Evolutionary conservation across 1,140 invertebrate genomes (phyloP), one percentile per base, ranked within the genome.

Genomic region (Hormaphis cornu): DNA sequence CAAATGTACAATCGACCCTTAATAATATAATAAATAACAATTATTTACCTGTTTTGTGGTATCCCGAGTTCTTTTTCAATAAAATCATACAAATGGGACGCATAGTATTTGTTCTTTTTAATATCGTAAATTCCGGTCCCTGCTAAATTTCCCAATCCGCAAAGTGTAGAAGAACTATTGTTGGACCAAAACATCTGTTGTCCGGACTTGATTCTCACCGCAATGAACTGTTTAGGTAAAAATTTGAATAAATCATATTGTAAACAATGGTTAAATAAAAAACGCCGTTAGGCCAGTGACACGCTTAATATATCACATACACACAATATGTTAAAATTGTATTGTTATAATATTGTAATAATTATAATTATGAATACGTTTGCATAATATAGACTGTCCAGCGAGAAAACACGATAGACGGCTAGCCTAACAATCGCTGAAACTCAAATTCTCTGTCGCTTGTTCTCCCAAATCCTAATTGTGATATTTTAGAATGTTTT

Each of bases 21-120:
- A n/a, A n/a, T n/a, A n/a, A n/a, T n/a, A n/a, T n/a, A n/a, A n/a
- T n/a, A n/a, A n/a, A n/a, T n/a, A n/a, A n/a, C n/a, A n/a, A n/a
- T n/a, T n/a, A n/a, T 37, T 24, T 61, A 61, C 58, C 26, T 61
- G 40, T 61, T 12, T 20, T 46, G 40, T 14, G 58, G 58, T 30
- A 61, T 3, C 24, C 58, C 58, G 20, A 61, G 26, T 46, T 61
- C 10, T 14, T 61, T 61, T 61, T 61, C 58, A 18, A 61, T 0
- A 20, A 46, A 61, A 20, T 46, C 58, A 7, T 14, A 46, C n/a
- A 61, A 20, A 18, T 44, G 0, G 6, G 40, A 12, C 10, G 37
- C n/a, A 46, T 30, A 44, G 0, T 61, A 12, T 5, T 61, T 61
- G 30, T 61, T 61, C 46, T 61, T 24, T 14, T 61, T 40, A 2